Base-by-base conservation (phyloP, 2,113 vertebrate genomes). In the Vidua macroura region DNA sequence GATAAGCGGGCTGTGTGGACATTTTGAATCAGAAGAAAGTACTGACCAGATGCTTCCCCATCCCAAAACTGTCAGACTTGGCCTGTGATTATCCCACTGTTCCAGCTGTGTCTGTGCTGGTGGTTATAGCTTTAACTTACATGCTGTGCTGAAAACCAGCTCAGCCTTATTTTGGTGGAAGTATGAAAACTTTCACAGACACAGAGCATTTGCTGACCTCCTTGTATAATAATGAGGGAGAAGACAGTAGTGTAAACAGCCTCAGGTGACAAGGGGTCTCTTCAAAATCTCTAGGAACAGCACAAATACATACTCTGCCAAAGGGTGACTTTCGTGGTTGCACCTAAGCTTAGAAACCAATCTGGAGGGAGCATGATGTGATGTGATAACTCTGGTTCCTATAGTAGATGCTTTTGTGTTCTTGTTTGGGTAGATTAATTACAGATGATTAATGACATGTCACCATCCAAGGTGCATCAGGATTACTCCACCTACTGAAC, bases 401-500 rank as follows among this genome's bases (percentile, higher is more conserved):
- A 17, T 2, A 49, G 27, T n/a, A 86, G 37, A 51, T 33, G 43
- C 10, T 66, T 67, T 79, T 69, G 46, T 25, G 2, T 14, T 68
- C 46, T 73, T 25, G 18, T 46, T 22, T 87, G 62, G 14, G n/a
- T 63, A 39, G 59, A 59, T 37, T 85, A 90, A 92, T 73, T 35
- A 53, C 33, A 80, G 25, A 31, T 39, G 13, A 41, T 76, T 90
- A 87, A 85, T 25, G 22, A 39, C 33, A 44, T 39, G 27, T 52
- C 56, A 68, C 41, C 31, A 72, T 35, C 27, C 49, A 83, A 89
- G 49, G 22, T 60, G 48, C 60, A 86, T 0, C 1, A 64, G 53
- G 48, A 80, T 79, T 87, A 91, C 83, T 69, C 39, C 72, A 83
- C 68, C 31, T 56, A n/a, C 70, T 72, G 37, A 83, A 77, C 15